Conservation (phyloP, 2,797 vertebrate genomes). For the Sebastes vulpes region DNA sequence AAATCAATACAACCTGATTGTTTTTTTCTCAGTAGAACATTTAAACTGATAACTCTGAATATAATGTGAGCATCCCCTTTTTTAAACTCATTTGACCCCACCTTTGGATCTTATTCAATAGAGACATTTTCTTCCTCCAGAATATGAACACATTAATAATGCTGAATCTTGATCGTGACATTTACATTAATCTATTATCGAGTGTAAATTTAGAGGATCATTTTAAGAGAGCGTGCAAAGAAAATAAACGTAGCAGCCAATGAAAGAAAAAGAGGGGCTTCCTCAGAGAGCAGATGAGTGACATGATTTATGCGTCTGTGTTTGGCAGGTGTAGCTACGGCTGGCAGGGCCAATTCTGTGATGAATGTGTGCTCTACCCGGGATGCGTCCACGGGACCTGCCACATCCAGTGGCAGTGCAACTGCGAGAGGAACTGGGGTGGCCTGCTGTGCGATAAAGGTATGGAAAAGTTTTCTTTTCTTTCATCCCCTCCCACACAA, state of each 20-base stretch:
- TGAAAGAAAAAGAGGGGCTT: not conserved
- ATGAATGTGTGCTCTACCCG: constrained; percentile 91
- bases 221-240: not conserved
- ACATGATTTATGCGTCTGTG: not conserved
- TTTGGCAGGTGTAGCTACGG: constrained; percentile 92
- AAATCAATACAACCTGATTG: not conserved
- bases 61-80: too few species aligned
- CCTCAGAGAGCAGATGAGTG: not conserved
- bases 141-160: not conserved
- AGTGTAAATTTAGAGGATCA: not conserved
- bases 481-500: not conserved
- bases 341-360: constrained; percentile 95
- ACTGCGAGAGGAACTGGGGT: constrained; percentile 97
- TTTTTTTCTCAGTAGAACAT: too few species aligned
- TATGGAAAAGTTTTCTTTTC: constrained; percentile 57
- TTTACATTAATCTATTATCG: not conserved
- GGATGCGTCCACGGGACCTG: constrained; percentile 97
- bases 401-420: constrained; percentile 91
- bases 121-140: not conserved
- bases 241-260: not conserved
- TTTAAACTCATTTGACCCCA: too few species aligned
- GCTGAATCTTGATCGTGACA: not conserved
- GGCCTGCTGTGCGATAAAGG: constrained; percentile 97
- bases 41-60: too few species aligned
- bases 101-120: not conserved